Evolutionary conservation across 2,113 vertebrate genomes (phyloP), one percentile per base, ranked within the genome.

Genomic region (Chloebia gouldiae): DNA sequence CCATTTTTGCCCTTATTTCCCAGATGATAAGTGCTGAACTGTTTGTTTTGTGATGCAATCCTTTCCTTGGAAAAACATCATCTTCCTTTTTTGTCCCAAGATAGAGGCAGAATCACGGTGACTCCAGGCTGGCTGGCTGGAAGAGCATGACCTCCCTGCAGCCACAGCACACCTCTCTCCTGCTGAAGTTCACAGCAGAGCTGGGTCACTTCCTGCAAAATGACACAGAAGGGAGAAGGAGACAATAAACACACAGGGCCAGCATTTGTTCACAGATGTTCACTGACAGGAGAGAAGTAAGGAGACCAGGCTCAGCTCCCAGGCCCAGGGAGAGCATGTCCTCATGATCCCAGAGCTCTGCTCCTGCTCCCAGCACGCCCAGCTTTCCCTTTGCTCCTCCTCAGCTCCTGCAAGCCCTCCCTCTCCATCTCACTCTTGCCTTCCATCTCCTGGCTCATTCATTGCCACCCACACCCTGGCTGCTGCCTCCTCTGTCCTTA

Each of bases 381-480:
- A 83, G 1, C 6, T 50, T 88, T 30, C 24, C 11, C 9, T 20
- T 51, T 71, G 24, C 37, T 71, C 65, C 77, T 81, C 44, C n/a
- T 31, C n/a, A 63, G 28, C 11, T 86, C 68, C 63, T 59, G 27
- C 8, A 7, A 93, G 31, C 33, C 42, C 47, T 70, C 50, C 33
- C 35, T 76, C 63, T 77, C 47, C 51, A 5, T 59, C 84, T 80
- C 7, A 0, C 66, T 71, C 45, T 66, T 82, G 61, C n/a, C 42
- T 70, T 81, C 68, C 63, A 95, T 66, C 21, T 21, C 0, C 0
- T 0, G 0, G 27, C 17, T 81, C 51, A 14, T 68, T 72, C 63
- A 90, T 10, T 75, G 45, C 91, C 91, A 93, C 95, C 80, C 84
- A 92, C 35, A 0, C 30, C 76, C 76, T 64, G 61, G n/a, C 64